phyloP scores from a whole-genome alignment of 2,888 invertebrate genomes.

The Lithophane ornitopus region DNA sequence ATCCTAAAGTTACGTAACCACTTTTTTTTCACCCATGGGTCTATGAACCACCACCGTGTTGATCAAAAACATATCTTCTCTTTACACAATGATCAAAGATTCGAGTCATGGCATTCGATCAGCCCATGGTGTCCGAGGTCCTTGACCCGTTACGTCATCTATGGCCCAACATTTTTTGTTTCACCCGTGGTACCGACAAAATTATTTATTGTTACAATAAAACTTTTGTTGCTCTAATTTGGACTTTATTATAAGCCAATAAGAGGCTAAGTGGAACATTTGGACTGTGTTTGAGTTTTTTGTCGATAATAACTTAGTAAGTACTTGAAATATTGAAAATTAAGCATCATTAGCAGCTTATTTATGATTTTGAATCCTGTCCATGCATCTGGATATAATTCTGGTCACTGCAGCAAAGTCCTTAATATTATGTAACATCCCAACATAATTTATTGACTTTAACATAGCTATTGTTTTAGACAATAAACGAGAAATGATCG shows the following conservation, averaged over 20 bases:
- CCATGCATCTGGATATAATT: not conserved
- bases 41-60: conserved; percentile 66
- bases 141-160: conserved; percentile 85
- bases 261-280: not conserved
- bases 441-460: not conserved
- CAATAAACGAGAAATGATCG: not conserved
- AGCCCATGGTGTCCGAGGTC: conserved; percentile 78
- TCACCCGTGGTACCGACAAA: conserved; percentile 65
- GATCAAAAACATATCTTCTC: conserved; percentile 64
- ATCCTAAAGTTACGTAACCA: conserved; percentile 13
- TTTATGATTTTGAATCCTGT: not conserved
- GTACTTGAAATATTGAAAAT: conserved; percentile 52
- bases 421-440: not conserved
- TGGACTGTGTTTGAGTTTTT: conserved; percentile 3
- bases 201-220: conserved; percentile 66
- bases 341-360: conserved; percentile 32
- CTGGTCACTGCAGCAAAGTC: not conserved
- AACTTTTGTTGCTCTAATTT: conserved; percentile 51
- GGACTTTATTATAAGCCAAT: conserved; percentile 30
- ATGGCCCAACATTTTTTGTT: conserved; percentile 79
- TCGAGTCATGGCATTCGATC: conserved; percentile 78
- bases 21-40: conserved; percentile 54
- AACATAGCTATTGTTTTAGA: not conserved
- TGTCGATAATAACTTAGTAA: conserved; percentile 35
- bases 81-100: conserved; percentile 72